Percentiles rank a stretch among this genome's conserved stretches.
phyloP scores from a whole-genome alignment of 1,140 invertebrate genomes.

The Pogonus chalceus region DNA sequence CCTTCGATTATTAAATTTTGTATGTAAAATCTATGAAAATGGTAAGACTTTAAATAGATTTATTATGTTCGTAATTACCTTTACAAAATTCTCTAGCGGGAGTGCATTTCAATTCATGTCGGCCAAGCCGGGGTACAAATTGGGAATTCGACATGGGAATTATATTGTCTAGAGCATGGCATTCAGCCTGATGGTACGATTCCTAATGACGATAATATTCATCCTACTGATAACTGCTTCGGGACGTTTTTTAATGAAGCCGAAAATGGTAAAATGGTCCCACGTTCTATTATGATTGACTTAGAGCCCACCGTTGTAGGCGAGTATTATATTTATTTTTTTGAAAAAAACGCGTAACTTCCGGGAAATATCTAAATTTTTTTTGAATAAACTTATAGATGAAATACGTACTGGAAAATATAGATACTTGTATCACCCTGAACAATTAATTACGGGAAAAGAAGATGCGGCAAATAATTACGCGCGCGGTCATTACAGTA shows the following conservation, averaged over 20 bases:
- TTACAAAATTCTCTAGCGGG: constrained; percentile 30
- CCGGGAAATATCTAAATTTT: not conserved
- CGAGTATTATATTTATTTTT: constrained; percentile 22
- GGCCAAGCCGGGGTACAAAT: constrained; percentile 84
- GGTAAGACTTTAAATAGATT: not conserved
- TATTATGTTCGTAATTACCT: not conserved
- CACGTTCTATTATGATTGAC: constrained; percentile 68
- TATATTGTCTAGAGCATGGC: constrained; percentile 77
- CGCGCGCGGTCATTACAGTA: constrained; percentile 55
- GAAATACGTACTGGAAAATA: constrained; percentile 67
- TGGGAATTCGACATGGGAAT: constrained; percentile 69
- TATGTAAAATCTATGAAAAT: not conserved
- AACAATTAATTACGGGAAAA: constrained; percentile 60
- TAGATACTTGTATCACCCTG: constrained; percentile 63
- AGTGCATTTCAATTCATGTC: constrained; percentile 72
- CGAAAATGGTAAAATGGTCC: constrained; percentile 60
- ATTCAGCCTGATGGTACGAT: constrained; percentile 62
- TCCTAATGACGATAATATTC: constrained; percentile 34
- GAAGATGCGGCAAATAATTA: constrained; percentile 66
- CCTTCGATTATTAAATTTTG: constrained; percentile 2
- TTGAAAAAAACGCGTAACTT: too few species aligned
- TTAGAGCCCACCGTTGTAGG: constrained; percentile 64
- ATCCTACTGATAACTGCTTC: constrained; percentile 38
- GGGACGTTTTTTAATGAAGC: constrained; percentile 50
- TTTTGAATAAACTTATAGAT: constrained; percentile 41